A percentile compares a stretch with the other conserved stretches of the same genome.
Evolutionary conservation across 2,113 vertebrate species (phyloP).

Genomic region (Rhinopomastus cyanomelas): DNA sequence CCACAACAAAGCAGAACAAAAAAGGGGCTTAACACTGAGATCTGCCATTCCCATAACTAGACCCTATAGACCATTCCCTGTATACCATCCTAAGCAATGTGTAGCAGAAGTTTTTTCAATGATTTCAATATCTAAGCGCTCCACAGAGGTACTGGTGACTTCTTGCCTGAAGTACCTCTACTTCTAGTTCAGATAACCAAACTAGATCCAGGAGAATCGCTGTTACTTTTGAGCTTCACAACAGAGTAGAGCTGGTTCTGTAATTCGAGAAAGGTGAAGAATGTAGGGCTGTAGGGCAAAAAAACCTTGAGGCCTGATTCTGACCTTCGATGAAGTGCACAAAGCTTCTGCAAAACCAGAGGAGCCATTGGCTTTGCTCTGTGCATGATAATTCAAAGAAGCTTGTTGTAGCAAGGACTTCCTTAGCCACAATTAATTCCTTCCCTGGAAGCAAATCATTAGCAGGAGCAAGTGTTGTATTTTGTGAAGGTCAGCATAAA

Average conservation of each 20-base stretch:
- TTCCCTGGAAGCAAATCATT: not conserved
- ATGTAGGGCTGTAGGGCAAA: not conserved
- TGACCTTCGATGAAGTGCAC: slow-evolving; percentile 36
- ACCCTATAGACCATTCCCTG: not conserved
- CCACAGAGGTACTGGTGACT: not conserved
- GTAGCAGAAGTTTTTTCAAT: slow-evolving; percentile 58
- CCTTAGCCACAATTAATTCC: not conserved
- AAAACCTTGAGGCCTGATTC: not conserved
- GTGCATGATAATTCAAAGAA: not conserved
- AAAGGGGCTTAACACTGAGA: not conserved
- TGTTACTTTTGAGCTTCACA: slow-evolving; percentile 9
- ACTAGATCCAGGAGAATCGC: not conserved
- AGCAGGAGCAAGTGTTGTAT: not conserved
- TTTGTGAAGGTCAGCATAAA: slow-evolving; percentile 24
- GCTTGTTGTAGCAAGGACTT: not conserved
- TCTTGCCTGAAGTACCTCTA: not conserved
- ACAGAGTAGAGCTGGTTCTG: slow-evolving; percentile 13
- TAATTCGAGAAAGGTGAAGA: slow-evolving; percentile 8
- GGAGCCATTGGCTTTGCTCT: not conserved
- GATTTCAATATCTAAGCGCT: slow-evolving; percentile 44
- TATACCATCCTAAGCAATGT: not conserved
- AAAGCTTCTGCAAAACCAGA: not conserved
- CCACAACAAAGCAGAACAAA: slow-evolving; percentile 42
- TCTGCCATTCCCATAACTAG: not conserved
- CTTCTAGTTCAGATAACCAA: not conserved